Base-by-base conservation (phyloP, 2,888 invertebrate species). In the Sepioteuthis lessoniana region DNA sequence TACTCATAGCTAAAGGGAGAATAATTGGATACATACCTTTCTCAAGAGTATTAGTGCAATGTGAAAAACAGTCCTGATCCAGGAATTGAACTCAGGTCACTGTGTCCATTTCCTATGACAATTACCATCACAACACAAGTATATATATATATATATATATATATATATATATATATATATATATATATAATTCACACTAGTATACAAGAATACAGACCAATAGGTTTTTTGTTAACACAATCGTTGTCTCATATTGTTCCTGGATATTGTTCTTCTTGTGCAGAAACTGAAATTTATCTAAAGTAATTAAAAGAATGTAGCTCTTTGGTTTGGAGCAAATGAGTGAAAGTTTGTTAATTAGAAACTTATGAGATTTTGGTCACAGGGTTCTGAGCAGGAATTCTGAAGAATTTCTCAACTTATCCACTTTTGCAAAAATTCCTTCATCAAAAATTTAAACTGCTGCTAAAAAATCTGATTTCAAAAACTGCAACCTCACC, bases 321-420 rank as follows among this genome's bases (percentile, higher is more conserved):
- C n/a, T 76, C 0, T 13, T 28, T 76, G 31, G 31, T n/a, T n/a
- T n/a, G 31, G 0, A 76, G 31, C 10, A 76, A n/a, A 76, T 76
- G 76, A 76, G 31, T 76, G 76, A 76, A n/a, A n/a, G 76, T 76
- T 76, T 76, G 76, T 31, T 76, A 76, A 76, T 76, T 76, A 76
- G 31, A 76, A 76, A 76, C 76, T 76, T n/a, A 76, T 76, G 76
- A 76, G 76, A 31, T 76, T 76, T 76, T n/a, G 31, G n/a, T 31
- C 8, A 13, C 10, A 7, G n/a, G 76, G 31, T 76, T 31, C 31
- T 31, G 76, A 76, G 76, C 76, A 76, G n/a, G n/a, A 76, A n/a
- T 76, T 76, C 76, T 76, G 31, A 31, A n/a, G 31, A 76, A 76
- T 76, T 76, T 76, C 76, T 0, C 31, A 76, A 76, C 28, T 28